A percentile compares a stretch with the other conserved stretches of the same genome.
Conservation (phyloP, 1,140 invertebrate species). For the Delia radicum region DNA sequence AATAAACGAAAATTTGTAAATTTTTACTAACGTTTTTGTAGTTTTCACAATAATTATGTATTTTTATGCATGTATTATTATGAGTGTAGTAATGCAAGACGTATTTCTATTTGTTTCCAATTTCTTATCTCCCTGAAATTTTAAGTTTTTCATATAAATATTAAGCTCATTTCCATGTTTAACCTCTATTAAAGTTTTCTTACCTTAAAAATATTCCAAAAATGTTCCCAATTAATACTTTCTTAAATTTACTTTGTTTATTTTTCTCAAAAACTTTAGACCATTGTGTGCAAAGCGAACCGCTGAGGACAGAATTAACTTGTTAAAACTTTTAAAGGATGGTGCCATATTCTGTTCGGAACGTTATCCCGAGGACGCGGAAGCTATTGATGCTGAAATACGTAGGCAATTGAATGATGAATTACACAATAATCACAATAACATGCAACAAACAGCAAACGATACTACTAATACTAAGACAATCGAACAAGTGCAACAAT, state of each 20-base stretch:
- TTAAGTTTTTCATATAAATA: no score
- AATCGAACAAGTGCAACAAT: constrained; percentile 52
- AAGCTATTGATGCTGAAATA: constrained; percentile 52
- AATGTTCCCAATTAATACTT: background rate
- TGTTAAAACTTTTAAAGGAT: constrained; percentile 61
- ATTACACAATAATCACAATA: constrained; percentile 15
- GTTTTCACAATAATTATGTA: no score
- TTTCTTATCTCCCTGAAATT: no score
- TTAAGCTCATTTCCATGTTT: no score
- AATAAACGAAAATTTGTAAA: no score
- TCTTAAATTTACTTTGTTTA: background rate
- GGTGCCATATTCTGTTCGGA: constrained; percentile 53
- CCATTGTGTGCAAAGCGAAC: constrained; percentile 76
- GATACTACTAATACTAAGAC: constrained; percentile 31
- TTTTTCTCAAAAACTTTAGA: constrained; percentile 43
- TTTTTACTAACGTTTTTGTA: no score
- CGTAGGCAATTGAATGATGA: constrained; percentile 46
- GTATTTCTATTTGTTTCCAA: no score
- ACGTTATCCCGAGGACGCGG: constrained; percentile 52
- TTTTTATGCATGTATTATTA: no score
- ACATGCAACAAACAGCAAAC: constrained; percentile 30
- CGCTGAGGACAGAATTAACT: constrained; percentile 79
- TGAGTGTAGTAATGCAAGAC: no score
- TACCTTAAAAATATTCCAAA: background rate
- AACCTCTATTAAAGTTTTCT: no score